Conservation (phyloP, 2,888 invertebrate genomes). For the Microlaimidae sp. region DNA sequence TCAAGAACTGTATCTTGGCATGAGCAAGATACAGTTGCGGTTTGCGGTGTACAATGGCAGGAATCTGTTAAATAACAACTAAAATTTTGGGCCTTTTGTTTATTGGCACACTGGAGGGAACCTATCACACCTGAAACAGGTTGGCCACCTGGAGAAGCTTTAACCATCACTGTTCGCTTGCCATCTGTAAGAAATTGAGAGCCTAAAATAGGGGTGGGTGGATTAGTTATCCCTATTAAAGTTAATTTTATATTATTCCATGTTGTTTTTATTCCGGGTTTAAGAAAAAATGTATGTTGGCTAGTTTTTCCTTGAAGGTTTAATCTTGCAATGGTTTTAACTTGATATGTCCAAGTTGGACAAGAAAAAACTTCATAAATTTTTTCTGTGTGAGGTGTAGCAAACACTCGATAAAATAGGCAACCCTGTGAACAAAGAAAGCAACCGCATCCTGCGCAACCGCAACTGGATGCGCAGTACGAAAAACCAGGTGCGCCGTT, state of each 20-base stretch:
- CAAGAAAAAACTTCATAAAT: slow-evolving; percentile 12
- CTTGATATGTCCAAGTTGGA: neutral
- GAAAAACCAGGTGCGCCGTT: neutral
- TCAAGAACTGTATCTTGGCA: too few species aligned
- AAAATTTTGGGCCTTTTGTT: neutral
- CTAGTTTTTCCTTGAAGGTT: neutral
- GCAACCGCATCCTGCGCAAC: slow-evolving; percentile 1
- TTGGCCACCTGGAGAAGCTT: neutral
- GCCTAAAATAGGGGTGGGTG: slow-evolving; percentile 3
- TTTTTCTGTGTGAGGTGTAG: too few species aligned
- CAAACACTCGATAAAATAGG: neutral
- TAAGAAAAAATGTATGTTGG: neutral
- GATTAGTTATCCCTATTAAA: neutral
- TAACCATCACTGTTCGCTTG: neutral
- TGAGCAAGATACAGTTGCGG: neutral
- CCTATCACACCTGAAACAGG: neutral
- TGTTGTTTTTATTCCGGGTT: neutral
- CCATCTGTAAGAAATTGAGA: slow-evolving; percentile 10
- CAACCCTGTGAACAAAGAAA: neutral
- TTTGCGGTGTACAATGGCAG: slow-evolving; percentile 7
- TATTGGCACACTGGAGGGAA: neutral
- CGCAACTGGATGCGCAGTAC: slow-evolving; percentile 1
- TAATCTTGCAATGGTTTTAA: neutral
- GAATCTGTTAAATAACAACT: slow-evolving; percentile 1
- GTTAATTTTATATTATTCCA: neutral